Evolutionary conservation across 1,140 invertebrate species (phyloP), one percentile per base, ranked within the genome.

Genomic region (Zelostemma sp.): DNA sequence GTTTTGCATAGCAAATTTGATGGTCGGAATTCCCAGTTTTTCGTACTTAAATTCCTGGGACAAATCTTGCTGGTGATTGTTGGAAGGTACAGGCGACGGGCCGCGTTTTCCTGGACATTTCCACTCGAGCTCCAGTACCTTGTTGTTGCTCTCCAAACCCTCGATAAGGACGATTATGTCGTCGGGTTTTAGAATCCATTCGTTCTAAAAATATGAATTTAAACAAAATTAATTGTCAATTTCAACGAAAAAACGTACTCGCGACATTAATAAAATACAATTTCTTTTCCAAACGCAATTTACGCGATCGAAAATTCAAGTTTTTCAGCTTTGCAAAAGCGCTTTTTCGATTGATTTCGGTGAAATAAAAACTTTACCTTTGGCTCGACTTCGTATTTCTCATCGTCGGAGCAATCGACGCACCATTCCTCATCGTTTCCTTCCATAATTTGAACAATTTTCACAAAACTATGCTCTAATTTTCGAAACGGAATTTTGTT

Each of bases 41-140:
- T 38, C 49, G 75, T 77, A 86, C 84, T 83, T 84, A 45, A 82
- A 85, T 16, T 85, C 83, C 38, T 80, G 74, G 9, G 74, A 74
- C 2, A 77, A 71, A 25, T 84, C 81, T 47, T 81, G 79, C 25
- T 81, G 79, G 16, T 81, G 73, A 73, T 81, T 82, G 51, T 76
- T 82, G 2, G 73, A 68, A 25, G 80, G 85, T 19, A 86, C 69
- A 0, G 89, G 88, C 1, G 88, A 88, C 2, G 87, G 88, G 3
- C 87, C 86, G 58, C 88, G 78, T 71, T 88, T 83, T 1, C 89
- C 89, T n/a, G 89, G 89, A 72, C 89, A 90, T 69, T 88, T 88
- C 90, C 89, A 91, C 54, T 89, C 88, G 0, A 91, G 76, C 33
- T 85, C 82, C 61, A 86, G 80, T 28, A 85, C 78, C 11, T 35